A percentile compares a stretch with the other conserved stretches of the same genome.
phyloP scores from a whole-genome alignment of 2,888 invertebrate species.

The Hydropsyche betteni region DNA sequence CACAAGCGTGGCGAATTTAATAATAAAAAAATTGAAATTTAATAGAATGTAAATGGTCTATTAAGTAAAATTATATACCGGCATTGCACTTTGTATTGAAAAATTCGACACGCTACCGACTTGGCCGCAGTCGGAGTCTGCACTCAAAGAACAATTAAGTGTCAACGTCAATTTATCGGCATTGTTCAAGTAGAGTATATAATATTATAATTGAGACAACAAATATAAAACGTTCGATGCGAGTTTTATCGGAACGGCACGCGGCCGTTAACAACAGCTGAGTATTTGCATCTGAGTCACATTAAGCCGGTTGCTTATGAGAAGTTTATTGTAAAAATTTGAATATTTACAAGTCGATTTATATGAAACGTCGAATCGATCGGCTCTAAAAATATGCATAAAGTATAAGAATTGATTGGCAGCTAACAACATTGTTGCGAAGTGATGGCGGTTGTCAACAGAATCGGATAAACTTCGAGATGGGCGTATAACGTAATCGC shows the following conservation, averaged over 20 bases:
- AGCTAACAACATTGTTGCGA: conserved; percentile 1
- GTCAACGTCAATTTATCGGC: conserved; percentile 6
- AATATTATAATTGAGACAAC: conserved; percentile 20
- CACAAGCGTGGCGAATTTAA: too few species aligned
- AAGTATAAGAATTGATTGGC: background rate
- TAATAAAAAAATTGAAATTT: too few species aligned
- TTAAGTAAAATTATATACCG: too few species aligned
- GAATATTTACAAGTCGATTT: background rate
- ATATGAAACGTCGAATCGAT: too few species aligned
- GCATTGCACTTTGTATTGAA: background rate
- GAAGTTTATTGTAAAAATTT: background rate
- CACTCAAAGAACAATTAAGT: conserved; percentile 13
- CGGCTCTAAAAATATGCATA: background rate
- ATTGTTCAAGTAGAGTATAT: background rate
- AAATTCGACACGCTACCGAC: background rate
- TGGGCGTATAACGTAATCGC: background rate
- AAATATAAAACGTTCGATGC: background rate
- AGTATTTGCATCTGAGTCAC: conserved; percentile 21
- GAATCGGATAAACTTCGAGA: background rate
- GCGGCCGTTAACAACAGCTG: conserved; percentile 14
- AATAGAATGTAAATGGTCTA: too few species aligned
- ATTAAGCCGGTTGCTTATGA: background rate
- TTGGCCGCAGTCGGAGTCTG: background rate
- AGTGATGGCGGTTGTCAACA: background rate
- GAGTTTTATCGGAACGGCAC: background rate